phyloP scores from a whole-genome alignment of 2,797 vertebrate genomes.

The Tauraco hartlaubi region DNA sequence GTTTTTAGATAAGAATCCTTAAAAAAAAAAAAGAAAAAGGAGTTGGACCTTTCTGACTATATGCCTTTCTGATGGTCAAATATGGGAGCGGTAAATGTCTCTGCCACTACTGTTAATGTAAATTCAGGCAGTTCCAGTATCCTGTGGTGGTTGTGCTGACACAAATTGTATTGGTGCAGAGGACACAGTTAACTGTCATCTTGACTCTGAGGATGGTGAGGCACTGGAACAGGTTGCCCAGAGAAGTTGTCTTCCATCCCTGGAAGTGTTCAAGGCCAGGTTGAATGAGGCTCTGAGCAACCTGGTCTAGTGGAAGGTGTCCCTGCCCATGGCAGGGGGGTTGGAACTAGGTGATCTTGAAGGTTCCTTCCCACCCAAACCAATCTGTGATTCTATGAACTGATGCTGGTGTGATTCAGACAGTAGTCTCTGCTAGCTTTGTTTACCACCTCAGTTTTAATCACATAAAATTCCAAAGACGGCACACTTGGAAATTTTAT shows the following conservation, averaged over 20 bases:
- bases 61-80: not conserved
- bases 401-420: not conserved
- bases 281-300: too few species aligned
- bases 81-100: not conserved
- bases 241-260: too few species aligned
- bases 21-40: not conserved
- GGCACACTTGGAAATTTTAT: too few species aligned
- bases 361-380: too few species aligned
- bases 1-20: constrained; percentile 5
- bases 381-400: too few species aligned
- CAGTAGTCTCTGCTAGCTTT: not conserved
- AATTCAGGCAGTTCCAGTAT: not conserved
- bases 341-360: too few species aligned
- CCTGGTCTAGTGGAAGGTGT: too few species aligned
- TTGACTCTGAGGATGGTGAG: too few species aligned
- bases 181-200: not conserved
- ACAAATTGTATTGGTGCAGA: not conserved
- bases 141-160: not conserved
- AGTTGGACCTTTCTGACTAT: not conserved
- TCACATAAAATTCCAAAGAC: not conserved
- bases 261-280: too few species aligned
- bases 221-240: too few species aligned
- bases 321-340: too few species aligned
- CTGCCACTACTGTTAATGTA: not conserved
- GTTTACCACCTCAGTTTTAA: not conserved